A percentile compares a stretch with the other conserved stretches of the same genome.
These are phyloP conservation scores for Romanogobio albipinnatus DNA, from an alignment of 2,113 vertebrate genomes.

Conservation along the genomic window DNA sequence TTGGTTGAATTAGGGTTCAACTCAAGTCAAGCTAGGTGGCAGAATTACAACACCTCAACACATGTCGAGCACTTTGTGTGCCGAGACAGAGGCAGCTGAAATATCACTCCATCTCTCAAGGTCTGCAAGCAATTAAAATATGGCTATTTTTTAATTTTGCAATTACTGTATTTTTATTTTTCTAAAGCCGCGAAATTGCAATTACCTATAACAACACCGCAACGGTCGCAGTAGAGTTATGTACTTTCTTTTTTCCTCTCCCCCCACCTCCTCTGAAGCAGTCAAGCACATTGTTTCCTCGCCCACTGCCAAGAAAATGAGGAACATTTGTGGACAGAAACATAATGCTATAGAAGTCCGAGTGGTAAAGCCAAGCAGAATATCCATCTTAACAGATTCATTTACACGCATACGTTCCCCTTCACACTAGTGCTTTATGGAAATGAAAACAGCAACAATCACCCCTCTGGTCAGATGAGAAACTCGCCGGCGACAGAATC, in stretches of 20 bases:
- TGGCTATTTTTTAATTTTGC: conserved; percentile 58
- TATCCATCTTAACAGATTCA: conserved; percentile 58
- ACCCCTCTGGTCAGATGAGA: conserved; percentile 35
- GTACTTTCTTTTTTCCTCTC: conserved; percentile 24
- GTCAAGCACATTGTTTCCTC: conserved; percentile 59
- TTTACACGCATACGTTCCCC: conserved; percentile 53
- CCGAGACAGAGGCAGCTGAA: conserved; percentile 45
- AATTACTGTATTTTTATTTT: conserved; percentile 64
- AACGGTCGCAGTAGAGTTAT: conserved; percentile 38
- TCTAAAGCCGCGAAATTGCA: conserved; percentile 61
- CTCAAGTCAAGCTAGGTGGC: conserved; percentile 43
- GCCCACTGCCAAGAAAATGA: conserved; percentile 61
- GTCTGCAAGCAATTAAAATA: conserved; percentile 66
- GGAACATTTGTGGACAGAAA: conserved; percentile 59
- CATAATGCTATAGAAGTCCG: conserved; percentile 51
- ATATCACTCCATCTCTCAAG: conserved; percentile 59
- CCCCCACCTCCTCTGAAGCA: conserved; percentile 22
- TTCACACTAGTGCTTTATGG: conserved; percentile 57
- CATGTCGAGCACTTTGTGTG: conserved; percentile 29
- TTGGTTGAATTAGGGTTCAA: conserved; percentile 52
- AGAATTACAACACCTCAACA: conserved; percentile 39
- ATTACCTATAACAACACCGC: conserved; percentile 61
- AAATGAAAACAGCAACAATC: conserved; percentile 60
- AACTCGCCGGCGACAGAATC: conserved; percentile 27
- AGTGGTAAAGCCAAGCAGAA: conserved; percentile 46